Conservation (phyloP, 2,797 vertebrate species). For the Acipenser transmontanus region DNA sequence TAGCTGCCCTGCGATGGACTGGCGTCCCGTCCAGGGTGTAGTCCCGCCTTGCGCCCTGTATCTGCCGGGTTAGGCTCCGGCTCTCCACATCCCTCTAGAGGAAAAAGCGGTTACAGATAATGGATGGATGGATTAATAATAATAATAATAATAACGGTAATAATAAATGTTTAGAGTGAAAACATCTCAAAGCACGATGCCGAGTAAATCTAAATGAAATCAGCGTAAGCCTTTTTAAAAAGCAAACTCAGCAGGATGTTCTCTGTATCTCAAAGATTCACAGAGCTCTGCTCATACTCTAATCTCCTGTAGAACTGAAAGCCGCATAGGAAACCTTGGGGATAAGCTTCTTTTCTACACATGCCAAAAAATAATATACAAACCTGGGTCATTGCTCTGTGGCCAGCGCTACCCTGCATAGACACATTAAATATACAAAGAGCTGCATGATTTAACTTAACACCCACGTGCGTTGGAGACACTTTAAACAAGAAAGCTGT, state of each 20-base stretch:
- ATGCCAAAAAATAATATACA: constrained; percentile 43
- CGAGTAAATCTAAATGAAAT: constrained; percentile 48
- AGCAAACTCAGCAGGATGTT: constrained; percentile 22
- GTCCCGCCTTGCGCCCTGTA: no score
- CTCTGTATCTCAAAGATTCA: constrained; percentile 24
- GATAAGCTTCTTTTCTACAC: constrained; percentile 28
- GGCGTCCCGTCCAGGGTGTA: no score
- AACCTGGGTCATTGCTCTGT: background rate
- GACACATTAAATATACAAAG: constrained; percentile 10
- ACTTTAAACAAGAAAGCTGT: constrained; percentile 11
- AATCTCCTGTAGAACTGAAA: constrained; percentile 42
- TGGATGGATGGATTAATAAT: constrained; percentile 45
- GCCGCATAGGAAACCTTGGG: constrained; percentile 25
- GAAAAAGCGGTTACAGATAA: no score
- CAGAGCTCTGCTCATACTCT: constrained; percentile 39
- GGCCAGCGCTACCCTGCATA: background rate
- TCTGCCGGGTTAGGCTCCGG: no score
- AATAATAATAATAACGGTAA: constrained; percentile 32
- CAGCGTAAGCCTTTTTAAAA: constrained; percentile 9
- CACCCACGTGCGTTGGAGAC: background rate
- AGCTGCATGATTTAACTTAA: background rate
- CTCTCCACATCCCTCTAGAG: no score
- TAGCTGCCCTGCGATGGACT: no score
- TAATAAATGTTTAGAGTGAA: constrained; percentile 20
- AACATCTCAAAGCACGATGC: constrained; percentile 18